phyloP scores from a whole-genome alignment of 2,888 invertebrate genomes.

The Aphidoletes aphidimyza region DNA sequence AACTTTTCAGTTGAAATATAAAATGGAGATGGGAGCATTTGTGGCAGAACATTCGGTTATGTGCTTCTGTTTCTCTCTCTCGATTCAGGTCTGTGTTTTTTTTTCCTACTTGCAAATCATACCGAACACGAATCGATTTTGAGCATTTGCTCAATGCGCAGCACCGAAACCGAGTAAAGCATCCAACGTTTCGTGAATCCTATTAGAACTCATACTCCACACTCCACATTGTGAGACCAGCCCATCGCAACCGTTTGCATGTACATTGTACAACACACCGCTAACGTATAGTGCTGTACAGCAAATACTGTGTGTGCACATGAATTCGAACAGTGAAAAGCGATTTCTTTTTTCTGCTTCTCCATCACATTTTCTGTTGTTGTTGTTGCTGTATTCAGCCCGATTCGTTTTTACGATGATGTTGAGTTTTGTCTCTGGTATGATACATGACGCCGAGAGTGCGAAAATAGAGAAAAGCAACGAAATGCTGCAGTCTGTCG shows the following conservation, averaged over 20 bases:
- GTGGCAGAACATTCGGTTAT: neutral
- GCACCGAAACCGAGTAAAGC: neutral
- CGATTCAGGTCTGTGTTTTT: neutral
- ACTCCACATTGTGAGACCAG: constrained; percentile 1
- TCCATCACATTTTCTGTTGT: neutral
- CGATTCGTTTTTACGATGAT: constrained; percentile 22
- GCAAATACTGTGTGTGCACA: neutral
- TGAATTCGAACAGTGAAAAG: no score
- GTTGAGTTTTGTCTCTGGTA: constrained; percentile 45
- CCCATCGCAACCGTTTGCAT: constrained; percentile 4
- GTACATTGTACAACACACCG: neutral
- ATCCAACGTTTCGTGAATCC: constrained; percentile 16
- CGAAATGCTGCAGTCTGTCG: constrained; percentile 26
- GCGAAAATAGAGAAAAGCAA: constrained; percentile 39
- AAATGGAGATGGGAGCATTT: constrained; percentile 6
- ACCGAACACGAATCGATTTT: constrained; percentile 19
- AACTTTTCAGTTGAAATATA: neutral
- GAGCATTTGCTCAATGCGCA: constrained; percentile 34
- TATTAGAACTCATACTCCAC: neutral
- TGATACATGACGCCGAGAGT: constrained; percentile 43
- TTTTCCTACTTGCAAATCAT: neutral
- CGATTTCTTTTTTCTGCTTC: neutral
- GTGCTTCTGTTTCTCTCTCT: constrained; percentile 39
- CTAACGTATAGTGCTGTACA: no score
- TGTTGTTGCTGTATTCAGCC: neutral